Base-by-base conservation (phyloP, 2,797 vertebrate species). In the Oophaga sylvatica region DNA sequence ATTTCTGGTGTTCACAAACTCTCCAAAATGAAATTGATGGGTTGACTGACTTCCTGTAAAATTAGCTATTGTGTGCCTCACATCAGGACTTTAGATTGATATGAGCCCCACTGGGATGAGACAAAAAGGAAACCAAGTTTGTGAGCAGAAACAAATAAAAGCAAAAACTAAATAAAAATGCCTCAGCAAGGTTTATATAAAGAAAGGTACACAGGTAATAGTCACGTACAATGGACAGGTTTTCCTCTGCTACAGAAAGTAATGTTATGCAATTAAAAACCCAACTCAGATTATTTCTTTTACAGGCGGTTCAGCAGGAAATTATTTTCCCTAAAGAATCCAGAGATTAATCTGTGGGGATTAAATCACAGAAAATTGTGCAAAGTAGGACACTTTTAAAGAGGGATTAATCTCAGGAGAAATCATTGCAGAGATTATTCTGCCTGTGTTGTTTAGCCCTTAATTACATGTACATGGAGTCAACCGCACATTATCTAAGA, bases 301-400 rank as follows among this genome's bases (percentile, higher is more conserved):
- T 75, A 75, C 71, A 48, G 20, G 41, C 45, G 11, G 48, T 53
- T 45, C 45, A 48, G 45, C 71, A 75, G 71, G 71, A 75, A 75
- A 48, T 75, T 75, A 75, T 75, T 75, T 75, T 75, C 71, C 71
- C 41, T 75, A 48, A 48, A 75, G 71, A 75, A 53, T 12, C 41
- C 71, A 75, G 20, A 75, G 41, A 75, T 75, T 53, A 75, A 48
- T 75, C 71, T 75, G 10, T 75, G 20, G 71, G 71, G 41, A 75
- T 53, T 75, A 75, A 75, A 75, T 75, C 45, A n/a, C 41, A 75
- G 70, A 75, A 53, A 75, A 75, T 75, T 75, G 71, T n/a, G 20
- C 71, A 75, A 53, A 53, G 41, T n/a, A 75, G 71, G 71, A 48
- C 9, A 45, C 9, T 53, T 75, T 75, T 48, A 20, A n/a, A 48